Evolutionary conservation across 2,888 invertebrate genomes (phyloP), one percentile per base, ranked within the genome.

Genomic region (Trichopoda pennipes): DNA sequence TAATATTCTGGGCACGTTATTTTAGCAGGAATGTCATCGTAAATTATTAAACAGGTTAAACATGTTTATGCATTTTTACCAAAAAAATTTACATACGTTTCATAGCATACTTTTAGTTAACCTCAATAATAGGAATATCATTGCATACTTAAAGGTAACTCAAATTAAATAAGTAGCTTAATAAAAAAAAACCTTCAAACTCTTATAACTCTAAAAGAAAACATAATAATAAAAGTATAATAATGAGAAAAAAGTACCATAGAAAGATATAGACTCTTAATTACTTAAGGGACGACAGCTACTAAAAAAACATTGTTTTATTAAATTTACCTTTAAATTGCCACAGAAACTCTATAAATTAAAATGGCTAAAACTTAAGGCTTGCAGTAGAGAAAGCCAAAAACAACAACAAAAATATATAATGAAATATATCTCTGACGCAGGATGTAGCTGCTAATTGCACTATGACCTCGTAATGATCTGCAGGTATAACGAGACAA

Each of bases 391-490:
- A 75, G 61, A 72, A 79, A 79, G 64, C 70, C 66, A 75, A 70
- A 53, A 38, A 44, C 66, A 75, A 70, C 47, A 38, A 44, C 49
- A 79, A 28, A 51, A 21, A 35, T 32, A 19, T 17, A 12, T 21
- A 69, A 74, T 47, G 63, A 56, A 72, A 17, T 53, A 21, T 21
- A 42, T 42, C 73, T 38, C 47, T 60, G 53, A 28, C 55, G 56
- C 82, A 82, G 82, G 75, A 82, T 70, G 79, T 72, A 53, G 63
- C 79, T 76, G 66, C 75, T 82, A 82, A 82, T 82, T 82, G 82
- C 82, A 72, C 75, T 79, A 78, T 82, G 79, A 82, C 82, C 82
- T 72, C 72, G 70, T 79, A 79, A 79, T 82, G 75, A 79, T 82
- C 75, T 73, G 82, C 68, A 82, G 61, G 79, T 75, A 66, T 23